A percentile compares a stretch with the other conserved stretches of the same genome.
phyloP scores from a whole-genome alignment of 2,888 invertebrate genomes.

The Pharmacophagus antenor region DNA sequence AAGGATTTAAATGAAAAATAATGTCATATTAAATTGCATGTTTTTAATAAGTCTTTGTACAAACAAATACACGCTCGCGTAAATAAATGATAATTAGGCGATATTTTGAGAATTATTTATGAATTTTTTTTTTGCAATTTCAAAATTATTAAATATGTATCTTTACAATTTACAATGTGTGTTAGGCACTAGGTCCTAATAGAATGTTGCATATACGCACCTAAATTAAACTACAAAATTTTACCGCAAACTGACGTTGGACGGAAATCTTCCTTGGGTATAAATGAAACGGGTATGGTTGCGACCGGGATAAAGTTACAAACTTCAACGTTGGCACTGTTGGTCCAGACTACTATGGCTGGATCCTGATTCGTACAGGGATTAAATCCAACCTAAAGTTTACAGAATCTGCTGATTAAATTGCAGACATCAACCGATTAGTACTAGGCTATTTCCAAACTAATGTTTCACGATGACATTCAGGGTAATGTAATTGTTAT shows the following conservation, averaged over 20 bases:
- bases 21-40: no score
- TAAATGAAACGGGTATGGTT: conserved; percentile 35
- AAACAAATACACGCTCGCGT: no score
- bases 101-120: no score
- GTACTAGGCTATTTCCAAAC: not conserved
- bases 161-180: not conserved
- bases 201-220: conserved; percentile 64
- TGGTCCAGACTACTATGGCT: conserved; percentile 56
- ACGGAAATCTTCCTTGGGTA: conserved; percentile 52
- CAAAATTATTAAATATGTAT: not conserved
- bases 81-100: no score
- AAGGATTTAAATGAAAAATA: no score
- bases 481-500: no score
- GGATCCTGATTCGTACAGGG: conserved; percentile 41
- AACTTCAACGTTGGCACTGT: conserved; percentile 68
- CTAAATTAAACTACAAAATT: conserved; percentile 64
- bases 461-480: not conserved
- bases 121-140: not conserved
- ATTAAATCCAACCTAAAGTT: conserved; percentile 63
- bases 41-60: no score
- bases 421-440: not conserved
- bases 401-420: not conserved
- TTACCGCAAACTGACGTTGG: conserved; percentile 49
- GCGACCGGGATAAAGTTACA: conserved; percentile 58
- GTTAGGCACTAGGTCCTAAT: not conserved